Base-by-base conservation (phyloP, 2,797 vertebrate genomes). In the Chrysocyon brachyurus region DNA sequence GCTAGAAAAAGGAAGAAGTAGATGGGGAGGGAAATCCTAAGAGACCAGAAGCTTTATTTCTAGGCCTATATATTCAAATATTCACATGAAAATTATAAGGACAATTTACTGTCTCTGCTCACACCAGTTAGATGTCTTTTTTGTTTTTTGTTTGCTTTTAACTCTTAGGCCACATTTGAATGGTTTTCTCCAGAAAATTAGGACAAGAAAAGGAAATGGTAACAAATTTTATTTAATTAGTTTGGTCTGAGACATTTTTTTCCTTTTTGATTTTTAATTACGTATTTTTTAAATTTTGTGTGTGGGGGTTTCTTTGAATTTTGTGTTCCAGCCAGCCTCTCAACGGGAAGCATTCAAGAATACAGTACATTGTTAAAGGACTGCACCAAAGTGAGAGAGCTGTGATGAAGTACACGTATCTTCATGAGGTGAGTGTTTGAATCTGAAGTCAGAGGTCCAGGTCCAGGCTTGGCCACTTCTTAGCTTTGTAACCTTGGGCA, bases 101-200 rank as follows among this genome's bases (percentile, higher is more conserved):
- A 56, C 17, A 33, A 12, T n/a, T 73, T 61, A 56, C 54, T 26
- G 7, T 75, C 64, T 97, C 40, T 31, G 16, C 12, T 89, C 68
- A 57, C 0, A n/a, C 3, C 75, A 72, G 5, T 57, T 24, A 49
- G 17, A 26, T 87, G 77, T 49, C 52, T 75, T 79, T 17, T 68
- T 78, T 24, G 21, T 8, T 72, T 54, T 33, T 21, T 17, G 2
- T n/a, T 83, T 91, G 28, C 52, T 93, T 87, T 84, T 92, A 77
- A 70, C 2, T 46, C 82, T 90, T 40, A 68, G 46, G 26, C 36
- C 40, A 97, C 72, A 87, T 94, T 28, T 66, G 61, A 96, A 96
- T 24, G 26, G n/a, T 46, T 21, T 5, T 96, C 94, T 94, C 70
- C 66, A 95, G 59, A 89, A 94, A 75, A 94, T 73, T 49, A 81